Conservation (phyloP, 2,797 vertebrate species). For the Cryptoprocta ferox region DNA sequence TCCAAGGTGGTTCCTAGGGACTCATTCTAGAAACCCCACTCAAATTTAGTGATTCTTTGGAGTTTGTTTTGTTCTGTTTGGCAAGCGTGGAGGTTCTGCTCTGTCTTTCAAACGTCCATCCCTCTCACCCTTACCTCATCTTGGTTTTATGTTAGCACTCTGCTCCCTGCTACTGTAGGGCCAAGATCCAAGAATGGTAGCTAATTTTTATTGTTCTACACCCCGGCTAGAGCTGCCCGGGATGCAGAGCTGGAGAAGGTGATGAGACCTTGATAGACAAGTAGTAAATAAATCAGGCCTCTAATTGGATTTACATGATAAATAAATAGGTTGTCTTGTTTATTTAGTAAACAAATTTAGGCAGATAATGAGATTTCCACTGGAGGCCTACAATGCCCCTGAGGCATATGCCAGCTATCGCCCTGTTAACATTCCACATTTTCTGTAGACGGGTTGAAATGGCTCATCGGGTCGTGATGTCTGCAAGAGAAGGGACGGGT, state of each 20-base stretch:
- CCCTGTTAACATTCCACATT: conserved; percentile 63
- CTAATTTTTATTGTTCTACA: not conserved
- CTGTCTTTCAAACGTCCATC: not conserved
- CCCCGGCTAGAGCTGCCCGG: not conserved
- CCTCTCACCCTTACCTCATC: not conserved
- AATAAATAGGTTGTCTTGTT: conserved; percentile 86
- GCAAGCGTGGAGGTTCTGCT: not conserved
- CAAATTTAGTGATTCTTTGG: not conserved
- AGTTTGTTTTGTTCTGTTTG: not conserved
- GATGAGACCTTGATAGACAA: conserved; percentile 76
- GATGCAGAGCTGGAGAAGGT: conserved; percentile 39
- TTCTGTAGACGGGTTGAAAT: conserved; percentile 55
- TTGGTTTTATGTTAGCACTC: not conserved
- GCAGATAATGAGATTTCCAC: conserved; percentile 84
- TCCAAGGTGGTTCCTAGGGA: not conserved
- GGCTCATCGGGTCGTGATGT: conserved; percentile 50
- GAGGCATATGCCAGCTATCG: conserved; percentile 75
- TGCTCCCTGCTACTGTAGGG: not conserved
- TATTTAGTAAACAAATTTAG: conserved; percentile 84
- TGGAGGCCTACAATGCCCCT: conserved; percentile 69
- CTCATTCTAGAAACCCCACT: not conserved
- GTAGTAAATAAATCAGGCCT: conserved; percentile 80
- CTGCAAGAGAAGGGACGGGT: not conserved
- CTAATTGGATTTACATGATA: conserved; percentile 84
- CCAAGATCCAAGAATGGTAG: not conserved